Percentiles rank a stretch among this genome's conserved stretches.
phyloP scores from a whole-genome alignment of 2,888 invertebrate species.

The Thymelicus acteon region DNA sequence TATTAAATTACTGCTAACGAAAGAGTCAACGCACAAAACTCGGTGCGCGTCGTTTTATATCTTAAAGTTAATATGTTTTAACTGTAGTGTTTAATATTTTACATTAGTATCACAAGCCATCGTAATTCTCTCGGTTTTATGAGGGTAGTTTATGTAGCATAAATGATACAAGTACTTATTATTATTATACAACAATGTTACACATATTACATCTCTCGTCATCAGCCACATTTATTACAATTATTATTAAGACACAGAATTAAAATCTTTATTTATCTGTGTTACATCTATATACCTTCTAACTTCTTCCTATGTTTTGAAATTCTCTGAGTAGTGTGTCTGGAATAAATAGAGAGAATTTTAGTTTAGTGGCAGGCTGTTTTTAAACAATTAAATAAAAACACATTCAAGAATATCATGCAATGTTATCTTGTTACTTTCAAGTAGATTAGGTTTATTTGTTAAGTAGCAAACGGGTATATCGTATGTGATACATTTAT shows the following conservation, averaged over 20 bases:
- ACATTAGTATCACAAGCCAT: slow-evolving; percentile 14
- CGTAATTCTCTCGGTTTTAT: not conserved
- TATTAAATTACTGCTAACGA: slow-evolving; percentile 30
- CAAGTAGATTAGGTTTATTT: not conserved
- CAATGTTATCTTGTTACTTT: not conserved
- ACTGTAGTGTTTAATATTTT: slow-evolving; percentile 23
- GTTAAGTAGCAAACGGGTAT: slow-evolving; percentile 11
- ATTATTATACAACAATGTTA: not conserved
- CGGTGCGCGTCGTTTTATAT: slow-evolving; percentile 27
- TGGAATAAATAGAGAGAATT: slow-evolving; percentile 9
- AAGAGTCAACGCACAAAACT: slow-evolving; percentile 18
- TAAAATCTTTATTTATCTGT: not conserved
- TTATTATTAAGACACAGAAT: not conserved
- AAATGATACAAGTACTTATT: not conserved
- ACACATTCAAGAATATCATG: slow-evolving; percentile 5
- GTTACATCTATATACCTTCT: slow-evolving; percentile 7
- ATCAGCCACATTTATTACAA: not conserved
- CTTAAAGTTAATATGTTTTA: slow-evolving; percentile 14
- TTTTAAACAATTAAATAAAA: slow-evolving; percentile 2
- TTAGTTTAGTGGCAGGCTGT: slow-evolving; percentile 1
- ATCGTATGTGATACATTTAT: not conserved
- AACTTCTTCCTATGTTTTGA: slow-evolving; percentile 17
- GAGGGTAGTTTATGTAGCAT: not conserved
- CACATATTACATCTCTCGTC: not conserved
- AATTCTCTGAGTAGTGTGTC: slow-evolving; percentile 17